phyloP scores from a whole-genome alignment of 1,140 invertebrate genomes.

The Trichoplusia ni region DNA sequence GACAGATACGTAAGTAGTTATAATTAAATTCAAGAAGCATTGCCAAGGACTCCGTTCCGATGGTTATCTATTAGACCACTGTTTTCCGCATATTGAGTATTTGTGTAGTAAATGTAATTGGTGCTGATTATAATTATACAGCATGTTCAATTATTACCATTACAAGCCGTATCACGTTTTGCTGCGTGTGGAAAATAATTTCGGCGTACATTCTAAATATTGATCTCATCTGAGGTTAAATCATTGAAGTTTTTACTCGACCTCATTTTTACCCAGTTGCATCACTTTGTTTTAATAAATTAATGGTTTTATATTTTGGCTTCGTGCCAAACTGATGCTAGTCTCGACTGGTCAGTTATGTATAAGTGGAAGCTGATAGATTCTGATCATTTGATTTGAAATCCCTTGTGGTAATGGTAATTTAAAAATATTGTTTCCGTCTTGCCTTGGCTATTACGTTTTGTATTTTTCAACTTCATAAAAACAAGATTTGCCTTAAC shows the following conservation, averaged over 20 bases:
- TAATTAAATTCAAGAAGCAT: slow-evolving; percentile 74
- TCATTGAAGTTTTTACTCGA: slow-evolving; percentile 29
- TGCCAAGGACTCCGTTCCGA: slow-evolving; percentile 64
- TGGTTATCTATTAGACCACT: background rate
- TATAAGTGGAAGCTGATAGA: slow-evolving; percentile 17
- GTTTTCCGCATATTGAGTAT: slow-evolving; percentile 25
- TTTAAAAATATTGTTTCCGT: background rate
- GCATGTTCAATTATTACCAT: too few species aligned
- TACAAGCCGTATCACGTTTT: too few species aligned
- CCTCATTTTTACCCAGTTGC: slow-evolving; percentile 42
- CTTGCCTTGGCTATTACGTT: slow-evolving; percentile 5
- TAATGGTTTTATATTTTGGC: slow-evolving; percentile 53
- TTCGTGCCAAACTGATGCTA: slow-evolving; percentile 44
- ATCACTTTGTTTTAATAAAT: slow-evolving; percentile 53
- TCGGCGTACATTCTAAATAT: too few species aligned
- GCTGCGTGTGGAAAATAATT: too few species aligned
- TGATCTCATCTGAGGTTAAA: too few species aligned
- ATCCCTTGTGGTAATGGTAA: background rate
- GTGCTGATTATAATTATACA: too few species aligned
- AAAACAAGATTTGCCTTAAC: too few species aligned
- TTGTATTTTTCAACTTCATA: too few species aligned
- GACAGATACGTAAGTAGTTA: slow-evolving; percentile 72
- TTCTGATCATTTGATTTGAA: slow-evolving; percentile 17
- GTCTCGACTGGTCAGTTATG: slow-evolving; percentile 23
- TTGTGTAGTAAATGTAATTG: too few species aligned